A percentile compares a stretch with the other conserved stretches of the same genome.
Conservation (phyloP, 2,113 vertebrate genomes). For the Pterocles gutturalis region DNA sequence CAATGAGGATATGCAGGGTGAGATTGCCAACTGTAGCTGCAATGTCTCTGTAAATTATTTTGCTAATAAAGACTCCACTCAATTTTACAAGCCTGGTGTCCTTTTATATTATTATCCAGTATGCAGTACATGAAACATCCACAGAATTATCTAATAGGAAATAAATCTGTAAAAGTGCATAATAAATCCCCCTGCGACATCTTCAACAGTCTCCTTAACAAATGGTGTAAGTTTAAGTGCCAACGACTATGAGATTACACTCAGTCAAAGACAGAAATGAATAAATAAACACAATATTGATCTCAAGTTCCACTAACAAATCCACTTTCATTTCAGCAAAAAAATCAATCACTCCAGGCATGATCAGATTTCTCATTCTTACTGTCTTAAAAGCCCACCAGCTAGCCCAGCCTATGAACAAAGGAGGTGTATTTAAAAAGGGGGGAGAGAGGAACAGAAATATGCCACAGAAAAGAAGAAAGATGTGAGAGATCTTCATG, state of each 20-base stretch:
- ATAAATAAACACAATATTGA: constrained; percentile 32
- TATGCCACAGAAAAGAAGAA: not conserved
- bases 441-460: not conserved
- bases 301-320: constrained; percentile 6
- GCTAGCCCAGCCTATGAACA: not conserved
- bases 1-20: not conserved
- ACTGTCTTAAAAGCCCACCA: not conserved
- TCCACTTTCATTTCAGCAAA: not conserved
- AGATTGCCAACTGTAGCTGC: not conserved
- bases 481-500: not conserved
- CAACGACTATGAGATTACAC: not conserved
- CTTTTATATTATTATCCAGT: constrained; percentile 32
- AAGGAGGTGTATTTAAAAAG: not conserved
- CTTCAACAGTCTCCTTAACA: constrained; percentile 8
- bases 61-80: not conserved
- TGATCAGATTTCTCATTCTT: not conserved
- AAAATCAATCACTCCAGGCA: not conserved
- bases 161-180: constrained; percentile 39
- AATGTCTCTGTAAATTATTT: constrained; percentile 22
- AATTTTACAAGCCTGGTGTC: constrained; percentile 1
- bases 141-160: constrained; percentile 40
- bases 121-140: not conserved
- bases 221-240: not conserved
- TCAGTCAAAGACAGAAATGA: not conserved
- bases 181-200: constrained; percentile 26